phyloP scores from a whole-genome alignment of 2,888 invertebrate species.

The Cheilosia grossa region DNA sequence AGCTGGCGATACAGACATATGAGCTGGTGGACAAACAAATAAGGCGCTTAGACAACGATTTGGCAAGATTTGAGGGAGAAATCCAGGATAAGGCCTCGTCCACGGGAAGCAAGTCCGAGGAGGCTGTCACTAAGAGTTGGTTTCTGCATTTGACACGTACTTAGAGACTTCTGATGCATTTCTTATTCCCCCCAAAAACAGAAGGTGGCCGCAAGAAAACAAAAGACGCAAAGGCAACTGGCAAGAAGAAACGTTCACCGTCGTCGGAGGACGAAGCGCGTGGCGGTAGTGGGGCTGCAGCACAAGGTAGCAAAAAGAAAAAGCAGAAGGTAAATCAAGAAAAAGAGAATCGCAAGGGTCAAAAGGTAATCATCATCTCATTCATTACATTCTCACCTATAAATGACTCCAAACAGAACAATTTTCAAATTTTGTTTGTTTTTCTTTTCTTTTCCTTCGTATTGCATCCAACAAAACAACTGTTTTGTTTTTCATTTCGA shows the following conservation, averaged over 20 bases:
- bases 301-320: slow-evolving; percentile 83
- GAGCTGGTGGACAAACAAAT: slow-evolving; percentile 99
- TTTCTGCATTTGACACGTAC: background rate
- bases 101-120: slow-evolving; percentile 88
- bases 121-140: slow-evolving; percentile 85
- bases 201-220: slow-evolving; percentile 86
- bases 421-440: slow-evolving; percentile 20
- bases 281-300: slow-evolving; percentile 77
- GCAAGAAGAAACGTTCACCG: slow-evolving; percentile 86
- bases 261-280: slow-evolving; percentile 82
- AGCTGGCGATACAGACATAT: slow-evolving; percentile 98
- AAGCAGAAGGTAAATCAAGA: slow-evolving; percentile 84
- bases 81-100: slow-evolving; percentile 96
- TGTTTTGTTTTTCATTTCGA: slow-evolving; percentile 21
- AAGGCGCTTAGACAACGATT: slow-evolving; percentile 96
- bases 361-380: slow-evolving; percentile 83
- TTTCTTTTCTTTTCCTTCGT: slow-evolving; percentile 41
- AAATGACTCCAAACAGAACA: slow-evolving; percentile 20
- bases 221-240: slow-evolving; percentile 86
- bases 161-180: background rate
- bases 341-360: slow-evolving; percentile 84
- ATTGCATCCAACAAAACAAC: slow-evolving; percentile 7
- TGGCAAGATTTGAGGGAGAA: slow-evolving; percentile 98
- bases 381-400: slow-evolving; percentile 71
- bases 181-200: slow-evolving; percentile 81